Evolutionary conservation across 2,888 invertebrate species (phyloP).

Genomic region (Anorthoa munda): DNA sequence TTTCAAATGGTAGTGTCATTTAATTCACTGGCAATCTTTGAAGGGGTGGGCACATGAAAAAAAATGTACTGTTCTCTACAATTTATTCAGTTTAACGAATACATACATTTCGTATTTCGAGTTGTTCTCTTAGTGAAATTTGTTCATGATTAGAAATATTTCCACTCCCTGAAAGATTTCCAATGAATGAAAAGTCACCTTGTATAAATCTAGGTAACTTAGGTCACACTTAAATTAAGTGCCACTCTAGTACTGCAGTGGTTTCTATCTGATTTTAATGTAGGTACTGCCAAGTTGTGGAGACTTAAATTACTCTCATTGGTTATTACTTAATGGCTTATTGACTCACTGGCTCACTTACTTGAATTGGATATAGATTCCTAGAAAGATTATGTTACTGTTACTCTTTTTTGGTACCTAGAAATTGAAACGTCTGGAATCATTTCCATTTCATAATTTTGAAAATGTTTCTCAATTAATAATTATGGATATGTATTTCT

Average conservation of each 20-base stretch:
- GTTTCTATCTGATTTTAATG: constrained; percentile 17
- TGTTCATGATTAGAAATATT: not conserved
- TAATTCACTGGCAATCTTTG: too few relatives aligned
- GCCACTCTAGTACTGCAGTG: constrained; percentile 1
- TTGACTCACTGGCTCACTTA: constrained; percentile 9
- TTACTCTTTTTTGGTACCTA: not conserved
- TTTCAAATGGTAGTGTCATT: too few relatives aligned
- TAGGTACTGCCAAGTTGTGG: constrained; percentile 16
- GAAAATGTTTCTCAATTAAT: too few relatives aligned
- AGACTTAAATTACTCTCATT: constrained; percentile 8
- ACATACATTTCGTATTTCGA: too few relatives aligned
- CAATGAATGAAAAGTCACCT: not conserved
- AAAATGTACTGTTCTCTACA: too few relatives aligned
- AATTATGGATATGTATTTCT: too few relatives aligned
- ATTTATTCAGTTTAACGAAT: too few relatives aligned
- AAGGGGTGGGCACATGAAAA: too few relatives aligned
- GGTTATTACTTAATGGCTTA: constrained; percentile 19
- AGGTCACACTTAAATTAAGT: constrained; percentile 22
- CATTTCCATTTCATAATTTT: not conserved
- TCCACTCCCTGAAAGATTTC: not conserved
- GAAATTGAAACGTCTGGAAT: not conserved
- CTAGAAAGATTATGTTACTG: not conserved
- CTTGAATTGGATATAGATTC: constrained; percentile 14
- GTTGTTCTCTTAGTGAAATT: not conserved
- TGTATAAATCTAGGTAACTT: not conserved